Base-by-base conservation (phyloP, 2,888 invertebrate genomes). In the Protophormia terraenovae region DNA sequence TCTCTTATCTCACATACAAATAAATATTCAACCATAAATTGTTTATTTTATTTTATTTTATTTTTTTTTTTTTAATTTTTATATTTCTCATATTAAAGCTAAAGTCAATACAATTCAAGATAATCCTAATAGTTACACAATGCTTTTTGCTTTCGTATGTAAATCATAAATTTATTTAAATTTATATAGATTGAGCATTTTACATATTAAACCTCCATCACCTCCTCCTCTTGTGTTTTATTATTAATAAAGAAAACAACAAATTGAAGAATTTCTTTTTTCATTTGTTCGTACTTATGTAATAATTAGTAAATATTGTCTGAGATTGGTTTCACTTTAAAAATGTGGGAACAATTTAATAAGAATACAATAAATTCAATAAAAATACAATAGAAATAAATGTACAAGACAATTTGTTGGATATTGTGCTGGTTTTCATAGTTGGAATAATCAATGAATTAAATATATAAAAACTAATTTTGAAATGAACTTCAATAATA, bases 291-390 rank as follows among this genome's bases (percentile, higher is more conserved):
- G 35, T 55, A 72, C 29, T 67, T 81, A 58, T 81, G 75, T 47
- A 82, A 82, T 75, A 82, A 76, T 69, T 76, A 76, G 41, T 67
- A 60, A 82, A 62, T 47, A 75, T 81, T 41, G 81, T 67, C 81
- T 81, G 75, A 75, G 73, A 60, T 50, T 38, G 22, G 55, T 50
- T 73, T 58, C 75, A 75, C 24, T 73, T 80, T n/a, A 8, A 50
- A 69, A 60, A 75, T 81, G 75, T 75, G 81, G 75, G 72, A 75
- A 82, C 22, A 29, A 27, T 4, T 50, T 72, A 41, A 79, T 64
- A 16, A 3, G 53, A 79, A 71, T 71, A 62, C 62, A 79, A 71
- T 71, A 35, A 67, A 69, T 64, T 38, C 29, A 72, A 73, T 62
- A 29, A 29, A 66, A 10, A 6, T n/a, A 41, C 24, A 29, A 22